phyloP scores from a whole-genome alignment of 2,888 invertebrate genomes.

The Lathronympha strigana region DNA sequence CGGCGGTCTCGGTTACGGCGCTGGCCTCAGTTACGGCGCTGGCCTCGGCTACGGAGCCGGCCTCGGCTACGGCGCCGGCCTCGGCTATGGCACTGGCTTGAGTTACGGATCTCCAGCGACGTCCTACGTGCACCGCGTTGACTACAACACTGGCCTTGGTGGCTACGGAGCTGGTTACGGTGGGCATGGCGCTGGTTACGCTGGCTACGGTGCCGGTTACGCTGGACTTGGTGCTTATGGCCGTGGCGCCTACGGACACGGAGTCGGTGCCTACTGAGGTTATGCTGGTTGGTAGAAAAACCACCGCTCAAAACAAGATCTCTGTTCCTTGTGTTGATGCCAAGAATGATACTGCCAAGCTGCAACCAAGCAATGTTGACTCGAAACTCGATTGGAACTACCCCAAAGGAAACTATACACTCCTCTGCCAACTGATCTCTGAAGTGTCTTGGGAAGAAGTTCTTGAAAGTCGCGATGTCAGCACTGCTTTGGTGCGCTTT shows the following conservation, averaged over 20 bases:
- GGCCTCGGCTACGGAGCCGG: conserved; percentile 3
- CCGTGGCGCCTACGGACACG: not conserved
- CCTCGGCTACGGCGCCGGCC: not conserved
- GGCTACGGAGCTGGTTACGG: conserved; percentile 5
- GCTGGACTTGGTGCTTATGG: conserved; percentile 7
- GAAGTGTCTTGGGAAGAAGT: too few species aligned
- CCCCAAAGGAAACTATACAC: too few species aligned
- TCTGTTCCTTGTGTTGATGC: too few species aligned
- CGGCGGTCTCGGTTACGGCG: too few species aligned
- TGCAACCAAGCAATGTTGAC: too few species aligned
- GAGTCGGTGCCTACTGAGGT: not conserved
- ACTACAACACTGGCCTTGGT: conserved; percentile 18
- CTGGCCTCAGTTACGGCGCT: too few species aligned
- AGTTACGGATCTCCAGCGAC: conserved; percentile 8
- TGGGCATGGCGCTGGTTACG: conserved; percentile 8
- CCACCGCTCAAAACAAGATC: not conserved
- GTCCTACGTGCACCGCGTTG: conserved; percentile 16
- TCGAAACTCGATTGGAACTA: too few species aligned
- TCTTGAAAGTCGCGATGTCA: too few species aligned
- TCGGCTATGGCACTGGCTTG: not conserved
- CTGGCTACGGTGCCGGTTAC: too few species aligned
- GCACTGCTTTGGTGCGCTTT: too few species aligned
- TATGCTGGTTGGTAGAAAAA: conserved; percentile 11
- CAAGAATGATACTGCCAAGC: too few species aligned
- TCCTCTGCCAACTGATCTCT: too few species aligned